A percentile compares a stretch with the other conserved stretches of the same genome.
Conservation (phyloP, 2,113 vertebrate species). For the Lophotis ruficrista region DNA sequence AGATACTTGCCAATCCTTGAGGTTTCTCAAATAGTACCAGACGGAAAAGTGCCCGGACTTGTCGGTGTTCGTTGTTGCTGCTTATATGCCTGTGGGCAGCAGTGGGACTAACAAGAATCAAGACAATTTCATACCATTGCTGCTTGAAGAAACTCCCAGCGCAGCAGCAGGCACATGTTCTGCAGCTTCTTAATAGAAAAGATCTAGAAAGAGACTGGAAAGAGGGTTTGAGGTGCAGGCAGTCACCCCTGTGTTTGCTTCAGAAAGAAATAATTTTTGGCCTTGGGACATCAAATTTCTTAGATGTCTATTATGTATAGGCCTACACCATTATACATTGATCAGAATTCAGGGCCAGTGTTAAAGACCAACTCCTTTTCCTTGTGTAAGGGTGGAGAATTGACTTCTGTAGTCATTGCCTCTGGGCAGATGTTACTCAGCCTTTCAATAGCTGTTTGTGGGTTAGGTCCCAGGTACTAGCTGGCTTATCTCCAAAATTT, state of each 20-base stretch:
- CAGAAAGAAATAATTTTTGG: background rate
- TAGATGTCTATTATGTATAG: background rate
- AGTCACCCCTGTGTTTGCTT: background rate
- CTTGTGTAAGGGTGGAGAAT: background rate
- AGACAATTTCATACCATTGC: background rate
- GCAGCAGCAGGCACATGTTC: background rate
- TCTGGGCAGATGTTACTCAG: background rate
- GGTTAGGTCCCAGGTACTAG: background rate
- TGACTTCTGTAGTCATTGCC: background rate
- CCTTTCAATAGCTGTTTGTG: background rate
- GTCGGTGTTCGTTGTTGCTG: background rate
- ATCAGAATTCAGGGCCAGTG: background rate
- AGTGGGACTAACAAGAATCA: background rate
- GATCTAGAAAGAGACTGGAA: background rate
- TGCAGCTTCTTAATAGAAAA: background rate
- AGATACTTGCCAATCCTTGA: background rate
- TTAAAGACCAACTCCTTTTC: background rate
- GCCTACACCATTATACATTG: background rate
- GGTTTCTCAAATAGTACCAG: background rate
- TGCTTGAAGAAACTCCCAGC: background rate
- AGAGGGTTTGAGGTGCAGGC: background rate
- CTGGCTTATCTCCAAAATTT: background rate
- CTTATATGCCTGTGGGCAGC: conserved; percentile 1
- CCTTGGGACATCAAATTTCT: background rate
- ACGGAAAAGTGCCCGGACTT: conserved; percentile 27